Percentiles rank a stretch among this genome's conserved stretches.
phyloP scores from a whole-genome alignment of 2,113 vertebrate genomes.

The Laticauda laticaudata region DNA sequence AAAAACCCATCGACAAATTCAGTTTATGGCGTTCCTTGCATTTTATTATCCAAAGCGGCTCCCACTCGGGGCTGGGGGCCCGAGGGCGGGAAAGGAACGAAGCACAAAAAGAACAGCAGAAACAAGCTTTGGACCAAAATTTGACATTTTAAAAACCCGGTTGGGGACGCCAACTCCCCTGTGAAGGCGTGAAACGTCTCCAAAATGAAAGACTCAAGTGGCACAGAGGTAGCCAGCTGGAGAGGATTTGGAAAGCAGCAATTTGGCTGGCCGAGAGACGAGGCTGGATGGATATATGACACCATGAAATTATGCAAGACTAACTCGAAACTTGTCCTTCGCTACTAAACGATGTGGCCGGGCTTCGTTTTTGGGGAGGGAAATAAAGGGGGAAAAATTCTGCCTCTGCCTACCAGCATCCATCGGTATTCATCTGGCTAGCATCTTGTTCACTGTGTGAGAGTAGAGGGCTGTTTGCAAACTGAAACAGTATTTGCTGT shows the following conservation, averaged over 20 bases:
- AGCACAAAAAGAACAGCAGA: not conserved
- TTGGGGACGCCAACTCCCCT: not conserved
- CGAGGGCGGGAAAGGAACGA: not conserved
- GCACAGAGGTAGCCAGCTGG: not conserved
- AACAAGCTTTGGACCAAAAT: not conserved
- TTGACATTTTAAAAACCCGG: not conserved
- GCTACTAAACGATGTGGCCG: too few relatives aligned
- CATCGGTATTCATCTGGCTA: too few relatives aligned
- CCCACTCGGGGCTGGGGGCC: not conserved
- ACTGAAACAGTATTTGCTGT: too few relatives aligned
- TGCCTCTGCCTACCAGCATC: too few relatives aligned
- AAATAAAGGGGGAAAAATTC: too few relatives aligned
- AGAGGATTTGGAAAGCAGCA: not conserved
- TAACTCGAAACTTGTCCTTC: too few relatives aligned
- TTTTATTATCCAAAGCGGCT: rapidly evolving
- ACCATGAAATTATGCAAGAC: too few relatives aligned
- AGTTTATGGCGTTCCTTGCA: rapidly evolving
- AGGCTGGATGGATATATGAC: not conserved
- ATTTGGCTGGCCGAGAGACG: not conserved
- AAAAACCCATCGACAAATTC: not conserved
- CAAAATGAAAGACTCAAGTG: not conserved
- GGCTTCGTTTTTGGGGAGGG: too few relatives aligned
- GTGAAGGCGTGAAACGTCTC: not conserved
- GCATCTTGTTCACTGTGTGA: too few relatives aligned
- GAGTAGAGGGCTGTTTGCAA: too few relatives aligned